Conservation (phyloP, 1,140 invertebrate genomes). For the Galleria mellonella region DNA sequence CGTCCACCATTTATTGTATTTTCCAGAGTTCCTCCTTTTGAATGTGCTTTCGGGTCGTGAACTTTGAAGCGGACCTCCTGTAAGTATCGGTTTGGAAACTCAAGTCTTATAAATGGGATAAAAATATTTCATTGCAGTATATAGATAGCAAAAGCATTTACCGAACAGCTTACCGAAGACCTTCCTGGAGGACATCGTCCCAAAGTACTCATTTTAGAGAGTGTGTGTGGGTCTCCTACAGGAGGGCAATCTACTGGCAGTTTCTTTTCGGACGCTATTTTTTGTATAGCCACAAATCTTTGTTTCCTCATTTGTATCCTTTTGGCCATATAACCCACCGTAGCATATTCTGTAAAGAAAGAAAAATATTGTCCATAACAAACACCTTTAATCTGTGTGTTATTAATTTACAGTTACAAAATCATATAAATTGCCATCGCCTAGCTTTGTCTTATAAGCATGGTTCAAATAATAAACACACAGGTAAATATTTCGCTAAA, state of each 20-base stretch:
- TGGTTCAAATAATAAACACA: background rate
- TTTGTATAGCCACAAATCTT: slow-evolving; percentile 90
- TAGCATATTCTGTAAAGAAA: slow-evolving; percentile 89
- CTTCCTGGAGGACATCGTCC: slow-evolving; percentile 62
- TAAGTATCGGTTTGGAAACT: slow-evolving; percentile 25
- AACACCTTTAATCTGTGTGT: too few relatives aligned
- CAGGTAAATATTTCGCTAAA: background rate
- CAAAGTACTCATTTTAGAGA: slow-evolving; percentile 73
- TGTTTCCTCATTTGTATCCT: slow-evolving; percentile 97
- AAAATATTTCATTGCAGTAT: slow-evolving; percentile 2
- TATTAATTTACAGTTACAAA: too few relatives aligned
- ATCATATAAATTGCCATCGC: background rate
- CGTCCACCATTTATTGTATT: slow-evolving; percentile 90
- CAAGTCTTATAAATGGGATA: background rate
- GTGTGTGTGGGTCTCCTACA: slow-evolving; percentile 77
- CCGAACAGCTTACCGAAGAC: slow-evolving; percentile 53
- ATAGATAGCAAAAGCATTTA: slow-evolving; percentile 12
- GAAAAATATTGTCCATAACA: slow-evolving; percentile 20
- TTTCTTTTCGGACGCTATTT: slow-evolving; percentile 94
- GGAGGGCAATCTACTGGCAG: slow-evolving; percentile 84
- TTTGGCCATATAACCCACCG: slow-evolving; percentile 97
- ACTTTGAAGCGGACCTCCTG: slow-evolving; percentile 96
- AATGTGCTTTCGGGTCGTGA: slow-evolving; percentile 93
- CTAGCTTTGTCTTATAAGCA: background rate
- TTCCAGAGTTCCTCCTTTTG: slow-evolving; percentile 91